Base-by-base conservation (phyloP, 1,140 invertebrate genomes). In the Asobara japonica region DNA sequence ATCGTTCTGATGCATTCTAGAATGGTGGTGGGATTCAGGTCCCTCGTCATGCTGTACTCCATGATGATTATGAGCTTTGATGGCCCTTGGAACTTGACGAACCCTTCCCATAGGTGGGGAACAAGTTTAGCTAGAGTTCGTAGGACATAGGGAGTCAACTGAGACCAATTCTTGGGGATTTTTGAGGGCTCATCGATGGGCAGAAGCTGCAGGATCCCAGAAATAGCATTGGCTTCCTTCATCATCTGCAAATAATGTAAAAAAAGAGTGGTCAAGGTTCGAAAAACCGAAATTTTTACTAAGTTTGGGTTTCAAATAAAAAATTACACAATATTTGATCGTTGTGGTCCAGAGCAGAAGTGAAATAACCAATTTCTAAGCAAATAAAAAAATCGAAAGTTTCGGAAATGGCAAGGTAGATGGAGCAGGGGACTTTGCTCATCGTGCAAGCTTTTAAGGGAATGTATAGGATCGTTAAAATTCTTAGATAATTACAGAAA, bases 61-160 rank as follows among this genome's bases (percentile, higher is more conserved):
- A 83, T 20, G 13, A 83, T 62, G 8, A 18, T 29, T 7, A 76
- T 48, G n/a, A 85, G 77, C 79, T 68, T 81, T 20, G 51, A 0
- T 11, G 77, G 65, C 3, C 81, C 82, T 5, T 73, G 41, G 16
- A 66, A 1, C 27, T 76, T 67, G 1, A 82, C n/a, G 51, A 86
- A 84, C 61, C 83, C 74, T 7, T 75, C 11, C 6, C 78, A 67
- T 29, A 86, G 78, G 74, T 74, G 80, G 6, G 77, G 65, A 1
- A 69, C 79, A 16, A 86, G 56, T 56, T 69, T 30, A 2, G 76
- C 70, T 16, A 86, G 60, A 6, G 78, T 74, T 51, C 75, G 56
- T 30, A 79, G 66, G 0, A 78, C 77, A 22, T 78, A 74, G 16
- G 71, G 67, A 36, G 76, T 77, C 13, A 84, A 64, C 41, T 80